These are phyloP conservation scores for Empidonax alnorum DNA, from an alignment of 2,113 vertebrate genomes.

Conservation along the genomic window DNA sequence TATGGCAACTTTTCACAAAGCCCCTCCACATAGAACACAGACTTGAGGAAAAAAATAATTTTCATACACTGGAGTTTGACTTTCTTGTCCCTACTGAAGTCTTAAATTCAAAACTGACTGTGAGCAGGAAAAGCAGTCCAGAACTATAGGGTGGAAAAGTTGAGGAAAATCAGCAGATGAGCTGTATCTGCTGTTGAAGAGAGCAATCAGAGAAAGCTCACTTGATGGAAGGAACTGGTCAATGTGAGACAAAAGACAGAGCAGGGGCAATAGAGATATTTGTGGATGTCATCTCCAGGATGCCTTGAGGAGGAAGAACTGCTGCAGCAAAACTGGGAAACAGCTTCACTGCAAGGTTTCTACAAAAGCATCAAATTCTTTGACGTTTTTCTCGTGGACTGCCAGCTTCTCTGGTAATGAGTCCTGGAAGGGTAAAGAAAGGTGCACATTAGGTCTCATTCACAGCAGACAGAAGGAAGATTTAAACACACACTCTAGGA, in stretches of 20 bases:
- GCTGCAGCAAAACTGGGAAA: slow-evolving; percentile 9
- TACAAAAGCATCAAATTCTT: slow-evolving; percentile 98
- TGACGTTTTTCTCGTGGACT: slow-evolving; percentile 94
- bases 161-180: slow-evolving; percentile 9
- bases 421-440: slow-evolving; percentile 79
- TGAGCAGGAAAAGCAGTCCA: not conserved
- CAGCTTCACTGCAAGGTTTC: slow-evolving; percentile 91
- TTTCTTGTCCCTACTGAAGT: not conserved
- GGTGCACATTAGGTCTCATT: not conserved
- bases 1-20: not conserved
- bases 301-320: slow-evolving; percentile 23
- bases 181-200: not conserved
- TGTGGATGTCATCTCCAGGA: slow-evolving; percentile 21
- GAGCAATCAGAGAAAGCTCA: slow-evolving; percentile 5
- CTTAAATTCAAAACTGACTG: not conserved
- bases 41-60: not conserved
- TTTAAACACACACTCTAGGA: not conserved
- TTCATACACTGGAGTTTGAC: not conserved
- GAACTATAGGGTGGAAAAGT: not conserved
- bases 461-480: not conserved
- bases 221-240: slow-evolving; percentile 3
- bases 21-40: not conserved
- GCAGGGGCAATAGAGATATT: not conserved
- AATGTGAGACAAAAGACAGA: not conserved
- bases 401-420: slow-evolving; percentile 96